Conservation (phyloP, 2,113 vertebrate species). For the Myotis davidii region DNA sequence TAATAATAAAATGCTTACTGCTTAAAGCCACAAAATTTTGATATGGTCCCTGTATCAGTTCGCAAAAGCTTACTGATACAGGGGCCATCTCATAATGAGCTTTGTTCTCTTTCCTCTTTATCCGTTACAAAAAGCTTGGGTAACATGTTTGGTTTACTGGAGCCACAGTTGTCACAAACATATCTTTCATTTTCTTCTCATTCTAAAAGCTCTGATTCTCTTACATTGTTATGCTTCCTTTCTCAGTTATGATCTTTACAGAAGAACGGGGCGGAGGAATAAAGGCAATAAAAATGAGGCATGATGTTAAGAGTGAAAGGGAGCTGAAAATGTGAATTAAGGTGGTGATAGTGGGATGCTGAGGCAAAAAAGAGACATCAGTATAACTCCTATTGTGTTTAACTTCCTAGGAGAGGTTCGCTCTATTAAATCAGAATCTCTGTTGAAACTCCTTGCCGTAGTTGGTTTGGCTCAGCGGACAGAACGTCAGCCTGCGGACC, state of each 20-base stretch:
- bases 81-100: not conserved
- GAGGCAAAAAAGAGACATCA: not conserved
- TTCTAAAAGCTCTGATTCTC: conserved; percentile 4
- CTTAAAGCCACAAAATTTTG: not conserved
- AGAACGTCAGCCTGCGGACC: too few species aligned
- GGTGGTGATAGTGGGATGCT: not conserved
- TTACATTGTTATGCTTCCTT: not conserved
- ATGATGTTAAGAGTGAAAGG: not conserved
- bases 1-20: not conserved
- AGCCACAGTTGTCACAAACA: conserved; percentile 1
- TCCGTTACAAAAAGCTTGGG: not conserved
- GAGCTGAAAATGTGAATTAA: not conserved
- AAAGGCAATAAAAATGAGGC: conserved; percentile 15
- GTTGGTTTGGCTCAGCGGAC: too few species aligned
- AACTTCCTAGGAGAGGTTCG: not conserved
- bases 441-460: conserved; percentile 37
- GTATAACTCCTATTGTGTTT: not conserved
- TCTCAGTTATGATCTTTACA: not conserved
- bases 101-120: conserved; percentile 29
- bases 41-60: too few species aligned
- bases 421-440: conserved; percentile 24
- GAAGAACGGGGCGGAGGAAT: not conserved
- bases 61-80: not conserved
- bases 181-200: conserved; percentile 37
- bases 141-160: not conserved